These are phyloP conservation scores for Plestiodon gilberti DNA, from an alignment of 2,113 vertebrate species.

Conservation along the genomic window DNA sequence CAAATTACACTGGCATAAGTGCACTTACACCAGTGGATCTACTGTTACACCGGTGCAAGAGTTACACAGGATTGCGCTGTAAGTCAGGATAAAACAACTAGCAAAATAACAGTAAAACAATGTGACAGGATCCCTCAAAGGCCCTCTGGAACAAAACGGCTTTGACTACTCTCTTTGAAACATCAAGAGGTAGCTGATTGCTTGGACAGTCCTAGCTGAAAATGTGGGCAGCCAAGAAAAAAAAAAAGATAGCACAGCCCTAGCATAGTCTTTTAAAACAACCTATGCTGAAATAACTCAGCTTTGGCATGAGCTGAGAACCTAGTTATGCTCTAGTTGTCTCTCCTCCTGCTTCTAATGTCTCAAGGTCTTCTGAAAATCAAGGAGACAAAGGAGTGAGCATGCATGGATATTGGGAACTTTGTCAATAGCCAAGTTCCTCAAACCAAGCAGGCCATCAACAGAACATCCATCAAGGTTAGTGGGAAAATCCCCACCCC, in stretches of 20 bases:
- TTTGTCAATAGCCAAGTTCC: background rate
- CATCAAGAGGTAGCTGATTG: background rate
- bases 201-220: background rate
- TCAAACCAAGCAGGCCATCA: background rate
- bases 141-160: background rate
- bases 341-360: background rate
- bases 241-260: too few species aligned
- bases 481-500: background rate
- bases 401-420: background rate
- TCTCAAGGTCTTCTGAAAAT: background rate
- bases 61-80: background rate
- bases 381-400: background rate
- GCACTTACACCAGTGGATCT: too few species aligned
- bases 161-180: background rate
- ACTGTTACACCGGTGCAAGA: too few species aligned
- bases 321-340: background rate
- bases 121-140: background rate
- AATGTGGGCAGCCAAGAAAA: too few species aligned
- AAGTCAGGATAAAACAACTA: too few species aligned
- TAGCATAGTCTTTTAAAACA: background rate
- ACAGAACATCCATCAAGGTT: background rate
- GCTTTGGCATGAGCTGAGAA: background rate
- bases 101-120: too few species aligned
- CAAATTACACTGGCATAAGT: too few species aligned
- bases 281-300: background rate